Conservation (phyloP, 2,888 invertebrate species). For the Chelonus formosanus region DNA sequence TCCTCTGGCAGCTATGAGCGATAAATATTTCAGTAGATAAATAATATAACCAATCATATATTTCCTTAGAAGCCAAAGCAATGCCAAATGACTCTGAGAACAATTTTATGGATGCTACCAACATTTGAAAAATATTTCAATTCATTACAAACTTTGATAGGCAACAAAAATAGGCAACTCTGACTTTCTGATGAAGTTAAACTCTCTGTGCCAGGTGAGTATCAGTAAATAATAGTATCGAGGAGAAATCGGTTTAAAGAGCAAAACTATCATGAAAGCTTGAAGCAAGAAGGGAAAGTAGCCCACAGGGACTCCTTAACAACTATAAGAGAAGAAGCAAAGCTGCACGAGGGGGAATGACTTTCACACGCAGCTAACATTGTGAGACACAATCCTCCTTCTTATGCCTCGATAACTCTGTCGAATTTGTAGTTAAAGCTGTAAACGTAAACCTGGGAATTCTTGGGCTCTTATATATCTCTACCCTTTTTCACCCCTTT, state of each 20-base stretch:
- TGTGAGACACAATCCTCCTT: slow-evolving; percentile 60
- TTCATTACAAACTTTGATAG: too few species aligned
- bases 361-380: slow-evolving; percentile 59
- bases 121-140: too few species aligned
- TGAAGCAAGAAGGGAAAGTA: slow-evolving; percentile 52
- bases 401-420: slow-evolving; percentile 63
- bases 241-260: background rate
- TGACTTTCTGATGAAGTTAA: too few species aligned
- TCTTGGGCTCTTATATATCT: slow-evolving; percentile 43
- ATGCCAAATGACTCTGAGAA: slow-evolving; percentile 25
- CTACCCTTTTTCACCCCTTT: slow-evolving; percentile 31
- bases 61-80: background rate
- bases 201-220: too few species aligned
- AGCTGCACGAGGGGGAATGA: slow-evolving; percentile 46
- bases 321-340: slow-evolving; percentile 53
- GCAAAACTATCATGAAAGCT: slow-evolving; percentile 23
- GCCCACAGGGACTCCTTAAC: slow-evolving; percentile 64
- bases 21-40: slow-evolving; percentile 55
- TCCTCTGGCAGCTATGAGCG: slow-evolving; percentile 55
- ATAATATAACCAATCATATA: slow-evolving; percentile 44
- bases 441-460: slow-evolving; percentile 65
- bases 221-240: too few species aligned
- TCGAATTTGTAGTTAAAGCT: slow-evolving; percentile 64
- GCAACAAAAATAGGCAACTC: too few species aligned
- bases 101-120: too few species aligned